Evolutionary conservation across 2,113 vertebrate species (phyloP), one percentile per base, ranked within the genome.

Genomic region (Ginglymostoma cirratum): DNA sequence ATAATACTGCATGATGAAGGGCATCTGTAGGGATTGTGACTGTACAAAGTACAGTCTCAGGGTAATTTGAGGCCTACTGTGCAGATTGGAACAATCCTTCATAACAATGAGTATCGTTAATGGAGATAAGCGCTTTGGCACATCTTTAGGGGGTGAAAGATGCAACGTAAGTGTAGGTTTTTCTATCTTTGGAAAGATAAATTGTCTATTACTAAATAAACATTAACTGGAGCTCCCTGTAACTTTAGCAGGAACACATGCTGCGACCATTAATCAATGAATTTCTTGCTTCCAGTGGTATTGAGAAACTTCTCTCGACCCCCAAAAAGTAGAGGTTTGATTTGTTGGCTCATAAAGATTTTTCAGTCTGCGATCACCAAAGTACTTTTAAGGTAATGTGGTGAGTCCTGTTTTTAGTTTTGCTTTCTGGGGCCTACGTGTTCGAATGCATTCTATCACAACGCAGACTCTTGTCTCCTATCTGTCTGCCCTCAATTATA

Each of bases 121-220:
- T 21, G 23, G 38, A 19, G n/a, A 70, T 12, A 61, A 70, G 69
- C 23, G 21, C 5, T 23, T 70, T 70, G 69, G 19, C 21, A 42
- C 3, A 4, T 42, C 24, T 34, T 66, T 15, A 66, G 34, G 15
- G 19, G 55, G 30, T 92, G 14, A 66, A 34, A 66, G 89, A 19
- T 1, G n/a, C 17, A 1, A 17, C 0, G 15, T 38, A 66, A 65
- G 65, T 66, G 87, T 55, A 21, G 65, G 55, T 65, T 92, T n/a
- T 92, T 92, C 55, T 61, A 34, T 66, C 30, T 92, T 65, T 92
- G 61, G 5, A 66, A 66, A 92, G 89, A 92, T 92, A 92, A 92
- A n/a, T 55, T 15, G n/a, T 61, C 17, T 4, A 6, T 72, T 30
- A 72, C 24, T 15, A 42, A 76, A 76, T 42, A 45, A 45, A 52